Evolutionary conservation across 2,797 vertebrate species (phyloP), one percentile per base, ranked within the genome.

Genomic region (Hoplostethus mediterraneus): DNA sequence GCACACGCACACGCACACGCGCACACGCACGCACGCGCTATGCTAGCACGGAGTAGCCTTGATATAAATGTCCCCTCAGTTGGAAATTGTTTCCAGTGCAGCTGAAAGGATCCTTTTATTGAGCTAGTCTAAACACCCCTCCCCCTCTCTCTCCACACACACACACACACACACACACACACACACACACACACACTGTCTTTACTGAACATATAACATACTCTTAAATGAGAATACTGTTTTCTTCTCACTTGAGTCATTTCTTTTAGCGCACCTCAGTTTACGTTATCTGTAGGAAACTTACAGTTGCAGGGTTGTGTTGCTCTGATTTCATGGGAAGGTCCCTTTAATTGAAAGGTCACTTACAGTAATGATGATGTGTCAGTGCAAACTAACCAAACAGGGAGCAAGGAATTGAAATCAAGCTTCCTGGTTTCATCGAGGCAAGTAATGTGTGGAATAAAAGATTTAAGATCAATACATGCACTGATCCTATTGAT

Each of bases 91-190:
- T 91, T 93, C 90, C 90, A 90, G 82, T 63, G 79, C 82, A 83
- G 89, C 92, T 93, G 86, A 93, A 94, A 93, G 91, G 83, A 73
- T 82, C 73, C 87, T 91, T 87, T 93, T 92, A 93, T 91, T 88
- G 87, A 92, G 85, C 79, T 61, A 79, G 85, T 89, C 84, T 87
- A 87, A 87, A 77, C 66, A 67, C 67, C 72, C 81, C 75, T 71
- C 76, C 63, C 60, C 51, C 33, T 59, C 54, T 67, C 72, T 62
- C 82, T 47, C 17, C 16, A 8, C 7, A 40, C 38, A 40, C 38
- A 40, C 10, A 40, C 38, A 60, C 47, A 17, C 38, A 3, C 14
- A 47, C 81, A 63, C 71, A 58, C 60, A 6, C 63, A 42, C 48
- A 58, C 49, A 72, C 80, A 73, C 55, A 31, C 71, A 71, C 55